Conservation (phyloP, 2,888 invertebrate genomes). For the Pediacus dermestoides region DNA sequence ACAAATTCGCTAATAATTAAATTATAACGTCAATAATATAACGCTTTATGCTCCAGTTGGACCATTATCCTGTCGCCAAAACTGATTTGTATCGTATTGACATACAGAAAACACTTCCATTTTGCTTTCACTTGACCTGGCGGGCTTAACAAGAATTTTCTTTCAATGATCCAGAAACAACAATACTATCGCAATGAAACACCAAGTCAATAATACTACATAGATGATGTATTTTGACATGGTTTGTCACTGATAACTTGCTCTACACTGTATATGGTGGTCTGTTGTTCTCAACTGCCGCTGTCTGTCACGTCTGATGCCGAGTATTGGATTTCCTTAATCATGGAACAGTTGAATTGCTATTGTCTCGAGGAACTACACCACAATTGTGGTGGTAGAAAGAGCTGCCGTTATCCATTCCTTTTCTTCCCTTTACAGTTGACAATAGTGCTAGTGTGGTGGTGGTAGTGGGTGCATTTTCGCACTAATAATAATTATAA, state of each 20-base stretch:
- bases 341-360: constrained; percentile 18
- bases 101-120: too few species aligned
- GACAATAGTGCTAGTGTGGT: constrained; percentile 7
- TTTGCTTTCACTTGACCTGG: too few species aligned
- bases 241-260: constrained; percentile 12
- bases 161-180: too few species aligned
- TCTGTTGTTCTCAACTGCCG: constrained; percentile 1
- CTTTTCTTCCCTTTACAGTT: constrained; percentile 10
- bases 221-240: constrained; percentile 9
- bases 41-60: too few species aligned
- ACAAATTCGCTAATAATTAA: too few species aligned
- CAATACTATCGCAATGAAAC: too few species aligned
- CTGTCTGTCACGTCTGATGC: constrained; percentile 17
- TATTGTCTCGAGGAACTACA: constrained; percentile 15
- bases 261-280: constrained; percentile 8
- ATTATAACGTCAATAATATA: too few species aligned
- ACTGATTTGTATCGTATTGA: too few species aligned
- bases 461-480: too few species aligned
- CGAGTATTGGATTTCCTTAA: constrained; percentile 19
- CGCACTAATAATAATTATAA: too few species aligned
- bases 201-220: constrained; percentile 6
- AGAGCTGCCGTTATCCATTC: constrained; percentile 4
- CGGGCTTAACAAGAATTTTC: too few species aligned
- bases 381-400: constrained; percentile 9
- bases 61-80: too few species aligned